Base-by-base conservation (phyloP, 2,113 vertebrate genomes). In the Anguilla japonica region DNA sequence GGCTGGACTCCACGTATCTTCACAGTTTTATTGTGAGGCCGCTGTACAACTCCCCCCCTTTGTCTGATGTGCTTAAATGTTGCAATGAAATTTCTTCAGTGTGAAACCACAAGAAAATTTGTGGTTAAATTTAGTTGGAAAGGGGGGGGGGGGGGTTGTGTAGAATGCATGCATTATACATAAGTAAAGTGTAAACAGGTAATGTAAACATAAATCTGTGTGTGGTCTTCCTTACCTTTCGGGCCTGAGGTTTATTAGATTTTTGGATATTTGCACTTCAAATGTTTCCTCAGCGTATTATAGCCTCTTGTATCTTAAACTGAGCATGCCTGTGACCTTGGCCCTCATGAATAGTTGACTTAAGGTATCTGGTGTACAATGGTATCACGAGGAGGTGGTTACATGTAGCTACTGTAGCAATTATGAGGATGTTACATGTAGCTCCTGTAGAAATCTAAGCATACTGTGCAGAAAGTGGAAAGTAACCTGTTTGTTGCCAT, bases 271-370 rank as follows among this genome's bases (percentile, higher is more conserved):
- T 79, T 85, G 78, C 40, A 63, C 29, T 41, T 53, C 50, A 83
- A 56, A 15, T 57, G 4, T 46, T 18, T 53, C 41, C 81, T 82
- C 80, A 22, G 79, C 50, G 78, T 29, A 82, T 75, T 81, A 29
- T 81, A 75, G 34, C 53, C 60, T 18, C 53, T 41, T n/a, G 78
- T 83, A 85, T 39, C 26, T 88, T 41, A 84, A 43, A 79, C 80
- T 60, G 78, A 86, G 84, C 34, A 87, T 78, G 9, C 26, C 5
- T 43, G 79, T 88, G 86, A 89, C 90, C 87, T 87, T 84, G 71
- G 50, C 26, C 84, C 85, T 88, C 71, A 86, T 85, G 43, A 86
- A 89, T 86, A 81, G 3, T 46, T 87, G 86, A 88, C 85, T 80
- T 39, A 88, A 84, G 41, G 83, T 82, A 5, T 84, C 56, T 75